Evolutionary conservation across 2,888 invertebrate species (phyloP), one percentile per base, ranked within the genome.

Genomic region (Germaria angustata): DNA sequence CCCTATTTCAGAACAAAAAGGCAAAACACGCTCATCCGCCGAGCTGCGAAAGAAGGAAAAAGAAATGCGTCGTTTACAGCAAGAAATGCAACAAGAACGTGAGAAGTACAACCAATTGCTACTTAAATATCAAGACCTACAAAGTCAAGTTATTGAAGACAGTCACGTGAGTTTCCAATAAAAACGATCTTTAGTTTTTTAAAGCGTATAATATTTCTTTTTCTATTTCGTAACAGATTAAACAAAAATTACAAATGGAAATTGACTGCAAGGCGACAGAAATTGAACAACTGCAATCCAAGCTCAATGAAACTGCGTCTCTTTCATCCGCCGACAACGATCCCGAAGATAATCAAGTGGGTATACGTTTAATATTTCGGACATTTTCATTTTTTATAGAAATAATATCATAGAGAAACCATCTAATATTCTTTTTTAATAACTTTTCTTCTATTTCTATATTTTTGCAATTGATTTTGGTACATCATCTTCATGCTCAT

Each of bases 261-360:
- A 93, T 98, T 81, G 98, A 98, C 92, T 96, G 97, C 88, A 99
- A 98, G 91, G 98, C 99, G 90, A 97, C 96, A 0, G 98, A 99
- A 92, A 97, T 99, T 84, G 98, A 99, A 92, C 96, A 97, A 89
- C 92, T 98, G 51, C 95, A 96, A 89, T 95, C 96, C 91, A 97
- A 97, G 90, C 92, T 98, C 69, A 94, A 95, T 5, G 98, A 98
- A 92, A 97, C 97, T 0, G 96, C 97, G 0, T 98, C 97, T 2
- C 93, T 98, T 81, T 97, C 97, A 82, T 98, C 97, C 11, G 96
- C 96, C 4, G 97, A 97, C 89, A 96, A 96, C 69, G 97, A 97
- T 87, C 95, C 94, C 80, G 96, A 96, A 88, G 95, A 94, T 90
- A 90, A 90, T 89, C 93, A 93, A 87, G 91, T 91, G 86, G 85